Conservation (phyloP, 2,113 vertebrate species). For the Enhydra lutris region DNA sequence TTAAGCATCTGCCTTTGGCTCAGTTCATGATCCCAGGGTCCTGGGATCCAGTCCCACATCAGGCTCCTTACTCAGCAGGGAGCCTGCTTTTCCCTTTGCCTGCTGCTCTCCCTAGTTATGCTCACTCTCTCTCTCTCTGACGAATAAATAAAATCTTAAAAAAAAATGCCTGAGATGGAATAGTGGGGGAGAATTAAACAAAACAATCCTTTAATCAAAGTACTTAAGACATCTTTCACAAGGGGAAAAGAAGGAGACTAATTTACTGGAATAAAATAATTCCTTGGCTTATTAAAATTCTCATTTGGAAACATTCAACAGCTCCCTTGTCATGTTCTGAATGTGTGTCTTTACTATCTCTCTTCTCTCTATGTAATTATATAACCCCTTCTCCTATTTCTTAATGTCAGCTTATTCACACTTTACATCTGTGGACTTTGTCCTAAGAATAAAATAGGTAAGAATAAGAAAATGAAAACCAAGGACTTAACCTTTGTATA, state of each 20-base stretch:
- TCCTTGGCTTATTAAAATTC: neutral
- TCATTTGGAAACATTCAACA: neutral
- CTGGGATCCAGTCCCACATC: too few relatives aligned
- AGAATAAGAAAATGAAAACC: slow-evolving; percentile 15
- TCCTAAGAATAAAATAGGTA: slow-evolving; percentile 15
- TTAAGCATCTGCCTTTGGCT: too few relatives aligned
- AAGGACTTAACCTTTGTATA: neutral
- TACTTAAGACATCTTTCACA: neutral
- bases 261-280: neutral
- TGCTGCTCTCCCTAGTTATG: too few relatives aligned
- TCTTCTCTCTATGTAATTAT: neutral
- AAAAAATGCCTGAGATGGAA: neutral
- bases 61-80: too few relatives aligned
- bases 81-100: too few relatives aligned
- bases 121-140: too few relatives aligned
- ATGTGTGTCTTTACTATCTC: neutral
- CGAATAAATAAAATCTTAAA: too few relatives aligned
- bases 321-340: neutral
- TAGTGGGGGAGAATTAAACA: neutral
- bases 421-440: neutral
- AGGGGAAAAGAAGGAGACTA: neutral
- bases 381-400: neutral
- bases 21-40: too few relatives aligned
- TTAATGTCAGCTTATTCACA: neutral
- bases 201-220: neutral